phyloP scores from a whole-genome alignment of 2,797 vertebrate species.

The Phoebastria nigripes region DNA sequence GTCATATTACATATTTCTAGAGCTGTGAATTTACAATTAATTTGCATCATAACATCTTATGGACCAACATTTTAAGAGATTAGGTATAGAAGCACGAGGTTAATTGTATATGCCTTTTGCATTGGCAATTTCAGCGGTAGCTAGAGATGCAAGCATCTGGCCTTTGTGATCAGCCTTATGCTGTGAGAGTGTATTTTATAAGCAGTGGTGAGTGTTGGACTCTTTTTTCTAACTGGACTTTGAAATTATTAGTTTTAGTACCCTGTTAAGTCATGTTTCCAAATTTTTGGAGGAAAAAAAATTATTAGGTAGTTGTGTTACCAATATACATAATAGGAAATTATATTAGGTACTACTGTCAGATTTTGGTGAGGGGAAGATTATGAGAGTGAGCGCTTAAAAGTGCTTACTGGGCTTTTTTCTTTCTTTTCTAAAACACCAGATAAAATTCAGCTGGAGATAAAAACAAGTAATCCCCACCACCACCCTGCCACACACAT shows the following conservation, averaged over 20 bases:
- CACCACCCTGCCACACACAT: accelerated
- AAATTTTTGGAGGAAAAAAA: background rate
- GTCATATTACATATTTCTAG: background rate
- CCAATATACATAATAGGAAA: background rate
- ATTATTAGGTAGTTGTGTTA: background rate
- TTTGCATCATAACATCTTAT: background rate
- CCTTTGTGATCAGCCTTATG: background rate
- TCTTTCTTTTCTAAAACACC: background rate
- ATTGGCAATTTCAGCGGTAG: background rate
- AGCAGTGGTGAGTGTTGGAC: background rate
- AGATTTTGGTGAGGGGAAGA: background rate
- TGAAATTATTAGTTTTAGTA: background rate
- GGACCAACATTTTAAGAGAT: background rate
- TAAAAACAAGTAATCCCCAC: background rate
- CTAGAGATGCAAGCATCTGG: background rate
- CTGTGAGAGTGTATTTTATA: background rate
- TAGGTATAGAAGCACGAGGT: background rate
- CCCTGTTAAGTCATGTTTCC: background rate
- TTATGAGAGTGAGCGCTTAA: background rate
- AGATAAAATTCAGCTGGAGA: background rate
- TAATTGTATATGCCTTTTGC: background rate
- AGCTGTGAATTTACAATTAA: background rate
- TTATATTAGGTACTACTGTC: background rate
- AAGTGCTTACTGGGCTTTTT: background rate
- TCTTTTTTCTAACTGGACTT: background rate